phyloP scores from a whole-genome alignment of 2,797 vertebrate genomes.

The Sebastes oblongus region DNA sequence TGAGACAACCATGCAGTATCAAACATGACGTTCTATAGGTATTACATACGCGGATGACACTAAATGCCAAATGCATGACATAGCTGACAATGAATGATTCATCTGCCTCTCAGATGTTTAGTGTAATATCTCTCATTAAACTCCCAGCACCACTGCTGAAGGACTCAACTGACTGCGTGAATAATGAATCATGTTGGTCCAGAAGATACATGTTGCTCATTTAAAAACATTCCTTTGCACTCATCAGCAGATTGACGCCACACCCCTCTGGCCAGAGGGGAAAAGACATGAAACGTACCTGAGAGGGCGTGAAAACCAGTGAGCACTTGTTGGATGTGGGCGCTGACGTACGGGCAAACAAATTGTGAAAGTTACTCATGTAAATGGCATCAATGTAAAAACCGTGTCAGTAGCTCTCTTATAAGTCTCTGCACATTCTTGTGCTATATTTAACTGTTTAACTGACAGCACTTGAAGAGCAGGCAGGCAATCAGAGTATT shows the following conservation, averaged over 20 bases:
- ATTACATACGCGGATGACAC: not conserved
- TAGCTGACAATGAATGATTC: not conserved
- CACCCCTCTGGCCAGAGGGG: slow-evolving; percentile 36
- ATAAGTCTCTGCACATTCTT: slow-evolving; percentile 6
- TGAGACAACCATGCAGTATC: not conserved
- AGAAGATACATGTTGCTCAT: slow-evolving; percentile 51
- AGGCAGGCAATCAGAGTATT: slow-evolving; percentile 3
- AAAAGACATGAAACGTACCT: slow-evolving; percentile 36
- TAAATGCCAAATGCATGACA: not conserved
- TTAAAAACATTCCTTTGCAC: slow-evolving; percentile 56
- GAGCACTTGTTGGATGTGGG: slow-evolving; percentile 52
- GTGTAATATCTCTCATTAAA: not conserved
- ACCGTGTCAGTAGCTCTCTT: not conserved
- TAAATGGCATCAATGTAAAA: not conserved
- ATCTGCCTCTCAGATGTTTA: not conserved
- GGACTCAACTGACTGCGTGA: slow-evolving; percentile 6
- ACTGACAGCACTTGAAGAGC: slow-evolving; percentile 37
- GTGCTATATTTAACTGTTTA: slow-evolving; percentile 43
- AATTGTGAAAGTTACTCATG: slow-evolving; percentile 14
- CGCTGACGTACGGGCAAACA: not conserved
- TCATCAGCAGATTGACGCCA: slow-evolving; percentile 20
- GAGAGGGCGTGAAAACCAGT: slow-evolving; percentile 48
- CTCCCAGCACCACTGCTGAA: not conserved
- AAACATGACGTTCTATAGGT: not conserved
- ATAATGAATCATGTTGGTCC: slow-evolving; percentile 50